These are phyloP conservation scores for Apodemia mormo DNA, from an alignment of 2,888 invertebrate genomes.

Conservation along the genomic window DNA sequence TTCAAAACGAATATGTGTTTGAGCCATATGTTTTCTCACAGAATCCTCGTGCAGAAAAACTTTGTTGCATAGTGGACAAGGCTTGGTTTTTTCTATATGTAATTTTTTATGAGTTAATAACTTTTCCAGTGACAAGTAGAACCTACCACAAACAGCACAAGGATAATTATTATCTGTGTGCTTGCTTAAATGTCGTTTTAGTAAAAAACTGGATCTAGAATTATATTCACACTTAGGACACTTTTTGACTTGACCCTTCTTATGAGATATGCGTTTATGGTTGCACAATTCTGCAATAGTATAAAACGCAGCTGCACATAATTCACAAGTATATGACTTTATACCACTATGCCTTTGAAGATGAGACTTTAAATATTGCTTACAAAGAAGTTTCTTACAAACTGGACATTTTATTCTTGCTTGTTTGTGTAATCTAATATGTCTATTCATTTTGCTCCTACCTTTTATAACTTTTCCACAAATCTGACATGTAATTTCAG, in stretches of 20 bases:
- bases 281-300: constrained; percentile 57
- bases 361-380: constrained; percentile 46
- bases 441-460: constrained; percentile 51
- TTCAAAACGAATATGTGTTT: constrained; percentile 32
- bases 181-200: constrained; percentile 50
- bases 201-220: constrained; percentile 38
- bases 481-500: constrained; percentile 56
- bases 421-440: constrained; percentile 50
- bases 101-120: constrained; percentile 51
- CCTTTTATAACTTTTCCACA: constrained; percentile 62
- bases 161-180: constrained; percentile 52
- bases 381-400: constrained; percentile 51
- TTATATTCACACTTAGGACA: constrained; percentile 60
- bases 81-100: constrained; percentile 39
- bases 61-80: background rate
- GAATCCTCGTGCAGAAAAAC: background rate
- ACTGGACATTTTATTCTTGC: constrained; percentile 42
- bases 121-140: constrained; percentile 50
- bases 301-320: constrained; percentile 59
- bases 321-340: constrained; percentile 59
- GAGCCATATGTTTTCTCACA: background rate
- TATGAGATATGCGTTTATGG: constrained; percentile 54
- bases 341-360: constrained; percentile 58
- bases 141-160: constrained; percentile 59
- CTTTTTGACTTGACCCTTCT: constrained; percentile 41